These are phyloP conservation scores for Aramus guarauna DNA, from an alignment of 2,113 vertebrate species.

Conservation along the genomic window DNA sequence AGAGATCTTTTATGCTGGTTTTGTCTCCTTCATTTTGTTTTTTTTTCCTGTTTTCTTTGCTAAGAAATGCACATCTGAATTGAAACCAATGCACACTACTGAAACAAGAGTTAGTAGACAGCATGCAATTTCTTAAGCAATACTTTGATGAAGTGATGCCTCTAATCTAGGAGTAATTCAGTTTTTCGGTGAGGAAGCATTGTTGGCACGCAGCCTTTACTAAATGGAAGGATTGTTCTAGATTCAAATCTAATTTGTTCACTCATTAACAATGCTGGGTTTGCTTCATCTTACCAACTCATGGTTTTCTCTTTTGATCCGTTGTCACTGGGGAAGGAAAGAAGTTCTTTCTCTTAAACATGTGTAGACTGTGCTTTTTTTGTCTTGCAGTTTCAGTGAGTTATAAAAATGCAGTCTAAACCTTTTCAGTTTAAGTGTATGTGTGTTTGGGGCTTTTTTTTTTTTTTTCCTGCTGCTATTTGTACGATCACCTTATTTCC, in stretches of 20 bases:
- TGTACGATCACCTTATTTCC: not conserved
- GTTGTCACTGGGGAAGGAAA: not conserved
- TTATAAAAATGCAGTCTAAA: not conserved
- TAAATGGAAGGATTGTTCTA: not conserved
- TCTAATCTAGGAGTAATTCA: not conserved
- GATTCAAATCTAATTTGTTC: not conserved
- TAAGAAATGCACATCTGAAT: not conserved
- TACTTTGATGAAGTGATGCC: not conserved
- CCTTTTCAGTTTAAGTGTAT: not conserved
- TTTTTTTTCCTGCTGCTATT: not conserved
- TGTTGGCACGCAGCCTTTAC: not conserved
- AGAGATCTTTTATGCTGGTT: not conserved
- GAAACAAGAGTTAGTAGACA: not conserved
- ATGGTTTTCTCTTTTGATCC: not conserved
- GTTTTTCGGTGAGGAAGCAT: not conserved
- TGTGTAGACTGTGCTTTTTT: not conserved
- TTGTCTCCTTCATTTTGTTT: not conserved
- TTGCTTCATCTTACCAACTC: not conserved
- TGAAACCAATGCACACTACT: not conserved
- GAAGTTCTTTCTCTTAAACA: not conserved
- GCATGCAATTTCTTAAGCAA: not conserved
- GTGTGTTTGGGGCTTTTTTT: not conserved
- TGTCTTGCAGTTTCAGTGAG: not conserved
- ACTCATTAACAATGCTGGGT: not conserved
- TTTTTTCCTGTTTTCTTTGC: not conserved